phyloP scores from a whole-genome alignment of 2,888 invertebrate genomes.

The Chaitophorus viminalis region DNA sequence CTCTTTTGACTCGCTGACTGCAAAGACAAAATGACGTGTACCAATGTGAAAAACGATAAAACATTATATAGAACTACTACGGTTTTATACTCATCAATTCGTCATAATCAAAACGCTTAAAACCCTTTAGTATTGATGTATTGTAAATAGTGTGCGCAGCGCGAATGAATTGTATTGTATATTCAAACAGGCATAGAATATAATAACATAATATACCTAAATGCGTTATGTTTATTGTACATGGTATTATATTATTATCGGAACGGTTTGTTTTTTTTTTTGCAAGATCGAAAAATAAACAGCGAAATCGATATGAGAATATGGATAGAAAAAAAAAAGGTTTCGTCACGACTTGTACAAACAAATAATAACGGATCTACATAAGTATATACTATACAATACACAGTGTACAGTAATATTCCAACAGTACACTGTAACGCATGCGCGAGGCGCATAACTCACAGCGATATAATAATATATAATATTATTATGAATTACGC shows the following conservation, averaged over 20 bases:
- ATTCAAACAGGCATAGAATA: neutral
- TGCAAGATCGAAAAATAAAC: neutral
- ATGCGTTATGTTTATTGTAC: no score
- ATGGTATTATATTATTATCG: neutral
- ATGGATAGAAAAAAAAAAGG: neutral
- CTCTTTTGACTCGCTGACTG: neutral
- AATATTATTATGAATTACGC: neutral
- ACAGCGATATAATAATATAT: neutral
- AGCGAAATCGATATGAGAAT: conserved; percentile 13
- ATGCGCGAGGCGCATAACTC: conserved; percentile 15
- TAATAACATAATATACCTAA: no score
- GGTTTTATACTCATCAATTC: no score
- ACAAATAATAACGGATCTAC: conserved; percentile 32
- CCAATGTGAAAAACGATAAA: neutral
- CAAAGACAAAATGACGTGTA: neutral
- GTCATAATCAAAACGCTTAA: neutral
- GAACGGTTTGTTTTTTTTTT: neutral
- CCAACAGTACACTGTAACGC: conserved; percentile 23
- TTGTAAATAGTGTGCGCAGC: no score
- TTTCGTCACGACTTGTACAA: conserved; percentile 11
- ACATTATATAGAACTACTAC: neutral
- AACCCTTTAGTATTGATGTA: neutral
- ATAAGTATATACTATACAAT: no score
- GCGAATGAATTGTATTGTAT: neutral
- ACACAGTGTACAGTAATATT: neutral